phyloP scores from a whole-genome alignment of 2,888 invertebrate genomes.

The Cataglyphis altisquamis region DNA sequence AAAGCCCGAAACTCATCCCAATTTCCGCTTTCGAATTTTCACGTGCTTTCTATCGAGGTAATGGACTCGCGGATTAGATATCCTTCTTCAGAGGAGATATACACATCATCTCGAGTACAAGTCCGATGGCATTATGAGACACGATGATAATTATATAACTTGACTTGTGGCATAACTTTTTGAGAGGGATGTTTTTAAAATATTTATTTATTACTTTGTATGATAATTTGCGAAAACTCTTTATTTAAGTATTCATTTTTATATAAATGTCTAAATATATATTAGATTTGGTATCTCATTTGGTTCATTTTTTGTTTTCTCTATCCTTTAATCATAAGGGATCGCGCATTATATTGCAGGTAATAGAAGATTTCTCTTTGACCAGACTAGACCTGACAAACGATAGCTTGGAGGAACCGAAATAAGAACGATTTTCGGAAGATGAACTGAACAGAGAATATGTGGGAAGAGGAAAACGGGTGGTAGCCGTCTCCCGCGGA shows the following conservation, averaged over 20 bases:
- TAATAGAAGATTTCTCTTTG: constrained; percentile 29
- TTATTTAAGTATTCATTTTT: neutral
- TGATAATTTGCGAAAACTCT: neutral
- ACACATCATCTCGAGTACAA: constrained; percentile 6
- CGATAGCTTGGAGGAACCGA: constrained; percentile 13
- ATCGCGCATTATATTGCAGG: neutral
- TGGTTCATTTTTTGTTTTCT: neutral
- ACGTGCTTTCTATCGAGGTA: constrained; percentile 42
- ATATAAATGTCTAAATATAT: neutral
- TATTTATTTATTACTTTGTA: neutral
- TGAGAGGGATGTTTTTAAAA: neutral
- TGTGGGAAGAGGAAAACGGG: neutral
- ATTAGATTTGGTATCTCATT: neutral
- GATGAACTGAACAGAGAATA: neutral
- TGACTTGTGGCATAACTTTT: neutral
- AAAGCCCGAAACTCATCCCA: constrained; percentile 55
- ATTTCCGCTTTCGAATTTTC: constrained; percentile 64
- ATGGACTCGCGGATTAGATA: constrained; percentile 38
- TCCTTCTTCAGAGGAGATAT: constrained; percentile 24
- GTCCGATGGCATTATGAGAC: neutral
- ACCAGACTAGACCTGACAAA: constrained; percentile 14
- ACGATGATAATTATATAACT: constrained; percentile 17
- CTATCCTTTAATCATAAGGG: neutral
- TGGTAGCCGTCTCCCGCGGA: neutral
- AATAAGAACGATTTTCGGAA: constrained; percentile 21